A percentile compares a stretch with the other conserved stretches of the same genome.
Conservation (phyloP, 2,113 vertebrate species). For the Pachycephala philippinensis region DNA sequence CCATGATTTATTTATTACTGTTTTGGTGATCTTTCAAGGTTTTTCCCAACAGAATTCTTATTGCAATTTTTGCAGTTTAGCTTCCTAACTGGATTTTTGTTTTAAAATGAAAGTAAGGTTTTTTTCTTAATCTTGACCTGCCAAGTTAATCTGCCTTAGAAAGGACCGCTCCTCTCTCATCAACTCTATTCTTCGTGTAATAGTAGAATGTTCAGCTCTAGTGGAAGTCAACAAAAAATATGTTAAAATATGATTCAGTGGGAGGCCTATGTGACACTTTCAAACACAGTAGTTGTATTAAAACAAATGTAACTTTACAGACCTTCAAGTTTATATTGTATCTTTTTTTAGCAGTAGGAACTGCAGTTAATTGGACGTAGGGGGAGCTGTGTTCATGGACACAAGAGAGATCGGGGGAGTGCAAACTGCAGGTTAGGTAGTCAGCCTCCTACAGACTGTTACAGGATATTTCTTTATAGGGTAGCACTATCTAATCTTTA, state of each 20-base stretch:
- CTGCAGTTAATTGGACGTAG: not conserved
- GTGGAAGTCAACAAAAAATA: not conserved
- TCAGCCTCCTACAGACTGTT: not conserved
- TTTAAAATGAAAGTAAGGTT: not conserved
- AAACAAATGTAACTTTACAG: not conserved
- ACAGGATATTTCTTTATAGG: not conserved
- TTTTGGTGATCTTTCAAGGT: not conserved
- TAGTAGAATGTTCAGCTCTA: not conserved
- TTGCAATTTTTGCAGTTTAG: not conserved
- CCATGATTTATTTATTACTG: not conserved
- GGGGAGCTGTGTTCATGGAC: not conserved
- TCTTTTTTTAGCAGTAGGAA: not conserved
- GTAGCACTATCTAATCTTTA: not conserved
- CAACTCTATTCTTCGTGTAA: rapidly evolving
- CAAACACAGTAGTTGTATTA: not conserved
- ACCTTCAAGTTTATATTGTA: not conserved
- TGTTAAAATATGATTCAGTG: not conserved
- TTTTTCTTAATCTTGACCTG: not conserved
- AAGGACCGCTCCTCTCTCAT: not conserved
- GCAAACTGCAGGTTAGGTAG: not conserved
- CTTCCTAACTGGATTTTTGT: not conserved
- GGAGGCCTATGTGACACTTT: not conserved
- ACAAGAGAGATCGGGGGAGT: rapidly evolving
- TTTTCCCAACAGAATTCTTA: not conserved
- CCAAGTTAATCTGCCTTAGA: not conserved